Conservation (phyloP, 1,140 invertebrate species). For the Pseudachorutes palmiensis region DNA sequence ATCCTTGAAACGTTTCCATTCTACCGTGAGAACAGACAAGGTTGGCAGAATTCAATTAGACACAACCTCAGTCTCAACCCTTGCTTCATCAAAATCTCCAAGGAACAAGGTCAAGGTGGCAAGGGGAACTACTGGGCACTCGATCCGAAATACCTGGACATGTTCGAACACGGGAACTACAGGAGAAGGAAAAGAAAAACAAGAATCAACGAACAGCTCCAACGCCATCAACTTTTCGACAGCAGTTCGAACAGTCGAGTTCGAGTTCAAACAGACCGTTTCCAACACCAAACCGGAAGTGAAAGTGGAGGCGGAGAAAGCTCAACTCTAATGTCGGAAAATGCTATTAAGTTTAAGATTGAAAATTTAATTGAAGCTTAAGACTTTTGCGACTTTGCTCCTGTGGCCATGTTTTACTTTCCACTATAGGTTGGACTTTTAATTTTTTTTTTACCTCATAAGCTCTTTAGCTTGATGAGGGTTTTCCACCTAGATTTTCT, state of each 20-base stretch:
- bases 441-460: neutral
- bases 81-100: slow-evolving; percentile 90
- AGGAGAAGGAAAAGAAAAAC: slow-evolving; percentile 75
- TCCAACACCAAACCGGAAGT: neutral
- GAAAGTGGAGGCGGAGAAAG: neutral
- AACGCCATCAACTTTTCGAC: slow-evolving; percentile 41
- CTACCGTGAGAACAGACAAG: slow-evolving; percentile 92
- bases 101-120: slow-evolving; percentile 85
- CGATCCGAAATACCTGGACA: slow-evolving; percentile 90
- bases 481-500: too few species aligned
- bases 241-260: neutral
- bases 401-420: neutral
- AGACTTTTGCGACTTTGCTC: neutral
- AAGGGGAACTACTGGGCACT: slow-evolving; percentile 97
- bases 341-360: slow-evolving; percentile 28
- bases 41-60: slow-evolving; percentile 36
- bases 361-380: slow-evolving; percentile 26
- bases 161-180: slow-evolving; percentile 97
- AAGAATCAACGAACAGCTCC: too few species aligned
- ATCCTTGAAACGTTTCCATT: slow-evolving; percentile 95
- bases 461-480: too few species aligned
- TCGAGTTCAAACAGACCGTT: neutral
- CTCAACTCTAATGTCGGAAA: neutral
- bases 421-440: neutral
- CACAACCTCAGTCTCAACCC: slow-evolving; percentile 45